Evolutionary conservation across 1,140 invertebrate genomes (phyloP).

Genomic region (Drosophila santomea): DNA sequence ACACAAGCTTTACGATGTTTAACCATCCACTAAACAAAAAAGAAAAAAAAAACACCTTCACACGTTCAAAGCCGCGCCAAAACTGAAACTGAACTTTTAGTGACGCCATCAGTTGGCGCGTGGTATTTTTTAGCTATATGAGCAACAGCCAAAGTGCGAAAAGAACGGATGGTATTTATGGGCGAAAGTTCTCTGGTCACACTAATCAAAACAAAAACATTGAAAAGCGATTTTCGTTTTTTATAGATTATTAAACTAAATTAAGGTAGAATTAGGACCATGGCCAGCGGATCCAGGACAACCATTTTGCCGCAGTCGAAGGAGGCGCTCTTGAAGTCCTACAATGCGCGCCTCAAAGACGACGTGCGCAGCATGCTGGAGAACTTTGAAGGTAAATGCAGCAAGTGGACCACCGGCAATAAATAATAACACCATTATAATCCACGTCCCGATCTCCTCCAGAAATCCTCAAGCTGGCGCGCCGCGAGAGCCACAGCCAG

Average conservation of each 20-base stretch:
- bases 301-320: conserved; percentile 92
- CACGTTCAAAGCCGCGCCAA: no score
- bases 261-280: conserved; percentile 5
- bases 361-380: conserved; percentile 98
- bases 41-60: no score
- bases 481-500: conserved; percentile 96
- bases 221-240: no score
- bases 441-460: conserved; percentile 21
- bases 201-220: not conserved
- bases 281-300: conserved; percentile 85
- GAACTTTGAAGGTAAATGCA: conserved; percentile 93
- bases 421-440: not conserved
- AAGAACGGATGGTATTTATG: no score
- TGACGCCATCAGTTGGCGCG: no score
- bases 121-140: no score
- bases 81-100: no score
- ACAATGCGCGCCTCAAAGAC: conserved; percentile 96
- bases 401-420: not conserved
- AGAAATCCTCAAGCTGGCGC: conserved; percentile 97
- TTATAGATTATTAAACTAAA: no score
- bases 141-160: no score
- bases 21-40: no score
- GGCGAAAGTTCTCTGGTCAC: no score
- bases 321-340: conserved; percentile 96
- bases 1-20: no score